Base-by-base conservation (phyloP, 1,140 invertebrate genomes). In the Tribolium madens region DNA sequence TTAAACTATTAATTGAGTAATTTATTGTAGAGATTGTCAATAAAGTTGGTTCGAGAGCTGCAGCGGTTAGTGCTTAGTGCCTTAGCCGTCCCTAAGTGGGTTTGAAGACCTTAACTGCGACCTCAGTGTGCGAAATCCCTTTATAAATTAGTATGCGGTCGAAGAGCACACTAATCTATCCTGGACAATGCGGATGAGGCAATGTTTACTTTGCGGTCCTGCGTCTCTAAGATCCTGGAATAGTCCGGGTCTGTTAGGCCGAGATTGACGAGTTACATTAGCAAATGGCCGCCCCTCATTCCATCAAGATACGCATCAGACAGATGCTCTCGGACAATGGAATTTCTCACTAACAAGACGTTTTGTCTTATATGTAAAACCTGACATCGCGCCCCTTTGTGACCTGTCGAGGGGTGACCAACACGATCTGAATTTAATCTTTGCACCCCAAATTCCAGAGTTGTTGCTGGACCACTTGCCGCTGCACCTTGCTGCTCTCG, bases 181-280 rank as follows among this genome's bases (percentile, higher is more conserved):
- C 76, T 80, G 78, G 78, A 80, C 78, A 80, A 80, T 80, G 73
- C 73, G 76, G 78, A 72, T 78, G 73, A 71, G 72, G 53, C 73
- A 68, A 33, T 78, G 76, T 77, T 78, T 80, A 77, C 78, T 78
- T 75, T 78, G 76, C 73, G 76, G 73, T 78, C 73, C 73, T 52
- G 50, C 60, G 71, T 78, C 76, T 71, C 53, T 64, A 50, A 73
- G 46, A 33, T 46, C 69, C 21, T 33, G 15, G 60, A 69, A 31
- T 48, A 72, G 68, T 47, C 42, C 53, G 71, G 70, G 72, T 57
- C 53, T 73, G 36, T 52, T 64, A 68, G 72, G 70, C 52, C 71
- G 77, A 80, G 77, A 80, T 80, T 80, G 79, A 80, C 77, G 79
- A 79, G 79, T 78, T 79, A 79, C 79, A 80, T 80, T 80, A 80